Conservation (phyloP, 2,797 vertebrate species). For the Malurus splendens region DNA sequence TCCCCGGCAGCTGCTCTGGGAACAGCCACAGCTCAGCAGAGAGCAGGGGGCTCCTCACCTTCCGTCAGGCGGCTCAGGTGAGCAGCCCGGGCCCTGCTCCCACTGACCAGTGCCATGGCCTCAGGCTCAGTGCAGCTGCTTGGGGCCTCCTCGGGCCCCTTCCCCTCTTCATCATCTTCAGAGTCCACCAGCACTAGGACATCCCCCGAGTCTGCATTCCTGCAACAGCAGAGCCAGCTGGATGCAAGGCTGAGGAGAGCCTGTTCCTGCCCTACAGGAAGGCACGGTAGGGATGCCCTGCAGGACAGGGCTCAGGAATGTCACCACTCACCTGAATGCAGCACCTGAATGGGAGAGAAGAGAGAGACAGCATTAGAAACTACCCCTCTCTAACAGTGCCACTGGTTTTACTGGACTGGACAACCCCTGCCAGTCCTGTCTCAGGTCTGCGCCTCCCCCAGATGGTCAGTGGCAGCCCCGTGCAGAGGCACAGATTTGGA, state of each 20-base stretch:
- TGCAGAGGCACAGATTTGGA: fast-evolving
- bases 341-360: slow-evolving; percentile 24
- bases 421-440: background rate
- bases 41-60: slow-evolving; percentile 40
- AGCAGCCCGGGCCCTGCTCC: background rate
- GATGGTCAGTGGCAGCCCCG: fast-evolving
- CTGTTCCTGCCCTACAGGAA: background rate
- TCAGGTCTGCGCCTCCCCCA: background rate
- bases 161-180: slow-evolving; percentile 62
- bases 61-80: background rate
- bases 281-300: background rate
- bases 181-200: slow-evolving; percentile 89
- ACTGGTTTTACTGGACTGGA: background rate
- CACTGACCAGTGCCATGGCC: slow-evolving; percentile 25
- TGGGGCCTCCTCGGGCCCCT: background rate
- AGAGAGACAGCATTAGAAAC: background rate
- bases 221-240: background rate
- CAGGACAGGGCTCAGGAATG: background rate
- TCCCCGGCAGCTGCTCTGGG: background rate
- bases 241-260: background rate
- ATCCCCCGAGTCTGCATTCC: slow-evolving; percentile 57
- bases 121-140: background rate
- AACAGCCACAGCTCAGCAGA: background rate
- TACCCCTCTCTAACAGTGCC: background rate
- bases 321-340: slow-evolving; percentile 62